Base-by-base conservation (phyloP, 2,888 invertebrate genomes). In the Nephrotoma flavescens region DNA sequence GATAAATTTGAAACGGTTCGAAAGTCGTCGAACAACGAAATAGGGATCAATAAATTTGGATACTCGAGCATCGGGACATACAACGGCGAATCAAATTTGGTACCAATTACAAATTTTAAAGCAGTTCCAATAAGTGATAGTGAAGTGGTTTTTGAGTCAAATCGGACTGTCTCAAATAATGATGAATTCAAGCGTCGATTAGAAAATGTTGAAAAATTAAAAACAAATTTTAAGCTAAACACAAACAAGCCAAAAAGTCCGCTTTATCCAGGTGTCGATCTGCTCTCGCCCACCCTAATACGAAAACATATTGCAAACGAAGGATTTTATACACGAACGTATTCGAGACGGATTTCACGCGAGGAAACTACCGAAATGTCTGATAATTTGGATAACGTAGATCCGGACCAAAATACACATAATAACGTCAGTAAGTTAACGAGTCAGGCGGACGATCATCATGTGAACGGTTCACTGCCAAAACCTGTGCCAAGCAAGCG, bases 61-160 rank as follows among this genome's bases (percentile, higher is more conserved):
- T 87, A 87, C 44, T 52, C 45, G 12, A 87, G 86, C 42, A 52
- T 87, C 41, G 86, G 87, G 2, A 84, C 84, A n/a, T 84, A 84
- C n/a, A 84, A 87, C 57, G 85, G 52, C 12, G 12, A 52, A 85
- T 83, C 87, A 6, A 87, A 86, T 86, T 57, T 87, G 5, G 6
- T 42, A 6, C 71, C 71, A 71, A 71, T 71, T 31, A 71, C 31
- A 71, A 71, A 71, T 71, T 71, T 71, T 71, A 71, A 71, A 71
- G 11, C n/a, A 3, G 19, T 31, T 0, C 12, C 3, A 6, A 41
- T 41, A 83, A 11, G 4, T 6, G 41, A 42, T 42, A 71, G 9
- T 31, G 71, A 71, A 31, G 31, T 71, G 4, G 31, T 71, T 31
- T 57, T 12, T 41, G 7, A 86, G 42, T 2, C 41, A n/a, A 57